These are phyloP conservation scores for Sphinx pinastri DNA, from an alignment of 2,888 invertebrate species.

Conservation along the genomic window DNA sequence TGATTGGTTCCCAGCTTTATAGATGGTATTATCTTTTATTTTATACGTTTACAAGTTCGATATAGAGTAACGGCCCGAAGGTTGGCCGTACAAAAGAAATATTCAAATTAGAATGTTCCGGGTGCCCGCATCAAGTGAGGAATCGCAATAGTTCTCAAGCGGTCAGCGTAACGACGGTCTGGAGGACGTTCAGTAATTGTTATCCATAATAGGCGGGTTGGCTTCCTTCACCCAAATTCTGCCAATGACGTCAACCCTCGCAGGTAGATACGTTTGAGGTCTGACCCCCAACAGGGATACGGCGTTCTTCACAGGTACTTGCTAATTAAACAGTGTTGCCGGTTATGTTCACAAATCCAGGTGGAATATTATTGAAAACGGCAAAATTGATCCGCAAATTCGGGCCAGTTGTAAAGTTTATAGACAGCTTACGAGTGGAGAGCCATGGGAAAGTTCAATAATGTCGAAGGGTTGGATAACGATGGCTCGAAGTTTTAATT, in stretches of 20 bases:
- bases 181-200: conserved; percentile 54
- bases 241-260: conserved; percentile 50
- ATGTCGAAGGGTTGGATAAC: conserved; percentile 69
- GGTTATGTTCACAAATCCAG: conserved; percentile 40
- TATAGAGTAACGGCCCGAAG: conserved; percentile 27
- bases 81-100: conserved; percentile 16
- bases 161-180: conserved; percentile 51
- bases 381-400: conserved; percentile 53
- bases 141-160: conserved; percentile 55
- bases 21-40: conserved; percentile 3
- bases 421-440: conserved; percentile 53
- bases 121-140: conserved; percentile 49
- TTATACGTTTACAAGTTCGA: neutral
- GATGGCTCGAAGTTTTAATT: conserved; percentile 78
- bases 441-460: conserved; percentile 65
- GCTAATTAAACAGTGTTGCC: conserved; percentile 49
- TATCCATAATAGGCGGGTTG: conserved; percentile 49
- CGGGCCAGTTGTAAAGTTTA: conserved; percentile 59
- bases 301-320: conserved; percentile 49
- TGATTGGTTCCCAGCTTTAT: neutral
- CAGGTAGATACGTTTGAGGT: conserved; percentile 33
- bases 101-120: conserved; percentile 44
- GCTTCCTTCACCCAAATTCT: conserved; percentile 38
- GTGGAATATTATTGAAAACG: conserved; percentile 52
- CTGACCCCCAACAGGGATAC: conserved; percentile 14